Conservation (phyloP, 1,140 invertebrate species). For the Caenorhabditis remanei region DNA sequence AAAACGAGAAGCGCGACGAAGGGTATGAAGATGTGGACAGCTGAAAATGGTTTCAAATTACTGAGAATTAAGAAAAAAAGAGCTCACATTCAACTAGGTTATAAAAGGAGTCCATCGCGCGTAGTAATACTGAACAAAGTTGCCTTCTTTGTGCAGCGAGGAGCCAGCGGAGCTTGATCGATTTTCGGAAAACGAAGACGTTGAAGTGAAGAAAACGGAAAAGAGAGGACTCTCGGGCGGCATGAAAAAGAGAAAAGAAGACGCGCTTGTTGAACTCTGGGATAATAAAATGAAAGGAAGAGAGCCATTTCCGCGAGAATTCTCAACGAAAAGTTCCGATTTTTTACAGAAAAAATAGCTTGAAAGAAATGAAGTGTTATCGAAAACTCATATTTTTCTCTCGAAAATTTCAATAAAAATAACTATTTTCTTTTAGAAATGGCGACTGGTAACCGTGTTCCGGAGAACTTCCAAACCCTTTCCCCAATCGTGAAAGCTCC, state of each 20-base stretch:
- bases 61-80: not conserved
- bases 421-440: not conserved
- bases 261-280: not conserved
- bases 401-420: not conserved
- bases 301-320: not conserved
- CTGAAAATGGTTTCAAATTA: not conserved
- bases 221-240: not conserved
- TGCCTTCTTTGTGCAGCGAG: not conserved
- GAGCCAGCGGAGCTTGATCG: not conserved
- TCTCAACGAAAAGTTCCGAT: too few species aligned
- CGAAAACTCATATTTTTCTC: too few species aligned
- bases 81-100: constrained; percentile 60
- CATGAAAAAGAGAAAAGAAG: not conserved
- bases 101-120: constrained; percentile 60
- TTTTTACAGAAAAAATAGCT: too few species aligned
- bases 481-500: constrained; percentile 64
- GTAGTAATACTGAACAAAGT: not conserved
- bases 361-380: too few species aligned
- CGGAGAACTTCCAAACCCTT: constrained; percentile 58
- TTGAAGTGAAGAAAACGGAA: not conserved
- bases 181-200: constrained; percentile 36
- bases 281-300: not conserved
- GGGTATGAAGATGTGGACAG: constrained; percentile 69
- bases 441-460: constrained; percentile 64
- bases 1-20: constrained; percentile 67